Base-by-base conservation (phyloP, 2,797 vertebrate species). In the Craterocephalus amniculus region DNA sequence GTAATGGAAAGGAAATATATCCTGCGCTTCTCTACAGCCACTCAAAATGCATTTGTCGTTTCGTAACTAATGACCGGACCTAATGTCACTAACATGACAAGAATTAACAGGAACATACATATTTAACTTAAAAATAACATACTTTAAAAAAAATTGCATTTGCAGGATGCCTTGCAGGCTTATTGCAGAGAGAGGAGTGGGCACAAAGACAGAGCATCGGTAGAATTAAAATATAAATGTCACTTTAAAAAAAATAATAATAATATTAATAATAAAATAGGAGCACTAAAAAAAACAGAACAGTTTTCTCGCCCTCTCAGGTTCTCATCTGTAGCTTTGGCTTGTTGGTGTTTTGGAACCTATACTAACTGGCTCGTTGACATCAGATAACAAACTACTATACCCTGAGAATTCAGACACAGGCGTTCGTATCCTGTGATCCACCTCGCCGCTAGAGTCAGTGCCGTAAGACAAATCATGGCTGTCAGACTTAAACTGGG, bases 331-430 rank as follows among this genome's bases (percentile, higher is more conserved):
- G 96, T 97, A 99, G 94, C 96, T 99, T 95, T 99, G 98, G 96
- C 97, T 99, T 94, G 96, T 97, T 88, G 97, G 95, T 90, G 97
- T 97, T 96, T 98, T 99, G 91, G 97, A 96, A 95, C 95, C 94
- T 87, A 96, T 95, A 94, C 95, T 97, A 93, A 96, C 96, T 95
- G 97, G 95, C 95, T 98, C 96, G 88, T 93, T 96, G 92, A 97
- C 97, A 93, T 98, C 97, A 93, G 97, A 97, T 95, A 99, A 96
- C 95, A 99, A 97, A 94, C 96, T 97, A 95, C 95, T 95, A 96
- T 96, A 99, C 97, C 98, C 98, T 99, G 98, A 99, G 97, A 98
- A 99, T 95, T 99, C 96, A 93, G 97, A 96, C 93, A 96, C 96
- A 79, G 97, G 93, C 89, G 96, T 98, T 95, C 96, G 94, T 94